Percentiles rank a stretch among this genome's conserved stretches.
phyloP scores from a whole-genome alignment of 2,113 vertebrate genomes.

The Indicator indicator region DNA sequence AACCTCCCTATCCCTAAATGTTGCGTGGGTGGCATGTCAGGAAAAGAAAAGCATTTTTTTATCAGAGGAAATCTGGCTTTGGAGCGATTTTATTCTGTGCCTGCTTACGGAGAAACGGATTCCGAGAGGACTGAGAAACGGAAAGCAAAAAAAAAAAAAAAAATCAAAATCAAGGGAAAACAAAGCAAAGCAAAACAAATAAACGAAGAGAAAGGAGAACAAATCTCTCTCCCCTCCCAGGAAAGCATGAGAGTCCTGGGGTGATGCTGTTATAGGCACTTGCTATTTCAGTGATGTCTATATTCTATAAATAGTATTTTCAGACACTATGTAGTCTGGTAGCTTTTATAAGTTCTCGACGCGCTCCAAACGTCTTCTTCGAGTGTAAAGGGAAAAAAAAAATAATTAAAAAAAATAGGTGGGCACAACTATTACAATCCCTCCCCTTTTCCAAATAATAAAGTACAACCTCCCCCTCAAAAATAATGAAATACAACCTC shows the following conservation, averaged over 20 bases:
- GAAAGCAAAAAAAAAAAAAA: constrained; percentile 57
- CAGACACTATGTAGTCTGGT: constrained; percentile 99
- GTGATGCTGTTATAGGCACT: constrained; percentile 93
- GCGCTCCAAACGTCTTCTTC: constrained; percentile 88
- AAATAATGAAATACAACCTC: too few species aligned
- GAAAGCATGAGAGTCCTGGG: constrained; percentile 89
- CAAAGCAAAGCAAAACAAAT: neutral
- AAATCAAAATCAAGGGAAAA: constrained; percentile 11
- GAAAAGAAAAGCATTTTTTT: constrained; percentile 92
- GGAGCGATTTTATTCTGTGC: constrained; percentile 87
- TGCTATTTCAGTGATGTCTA: constrained; percentile 98
- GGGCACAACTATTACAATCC: constrained; percentile 82
- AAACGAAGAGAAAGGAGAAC: neutral
- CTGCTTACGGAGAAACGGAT: constrained; percentile 88
- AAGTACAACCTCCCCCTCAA: too few species aligned
- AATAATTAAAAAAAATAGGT: constrained; percentile 71
- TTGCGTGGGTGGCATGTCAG: constrained; percentile 85
- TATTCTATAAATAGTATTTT: constrained; percentile 98
- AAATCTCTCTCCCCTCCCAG: constrained; percentile 71
- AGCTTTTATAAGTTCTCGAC: constrained; percentile 97
- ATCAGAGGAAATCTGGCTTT: constrained; percentile 85
- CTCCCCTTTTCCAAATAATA: too few species aligned
- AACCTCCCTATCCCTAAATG: constrained; percentile 73
- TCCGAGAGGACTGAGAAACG: neutral
- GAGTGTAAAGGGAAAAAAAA: constrained; percentile 76